phyloP scores from a whole-genome alignment of 2,888 invertebrate species.

The Caenorhabditis imperialis region DNA sequence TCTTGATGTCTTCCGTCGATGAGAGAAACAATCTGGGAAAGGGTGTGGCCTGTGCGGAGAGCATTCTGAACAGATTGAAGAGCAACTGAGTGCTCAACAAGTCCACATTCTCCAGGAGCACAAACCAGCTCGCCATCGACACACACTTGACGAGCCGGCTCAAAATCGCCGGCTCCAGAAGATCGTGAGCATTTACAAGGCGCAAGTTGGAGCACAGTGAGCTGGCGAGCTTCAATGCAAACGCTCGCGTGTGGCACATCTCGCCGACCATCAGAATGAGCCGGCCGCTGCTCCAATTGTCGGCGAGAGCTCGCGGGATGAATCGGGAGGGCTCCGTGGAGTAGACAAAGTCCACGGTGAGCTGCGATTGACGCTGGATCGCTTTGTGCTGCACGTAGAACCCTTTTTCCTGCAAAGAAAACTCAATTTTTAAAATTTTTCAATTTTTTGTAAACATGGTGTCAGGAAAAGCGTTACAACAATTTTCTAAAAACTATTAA shows the following conservation, averaged over 20 bases:
- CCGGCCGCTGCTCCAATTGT: slow-evolving; percentile 65
- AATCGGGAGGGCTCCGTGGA: slow-evolving; percentile 35
- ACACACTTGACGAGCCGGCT: slow-evolving; percentile 53
- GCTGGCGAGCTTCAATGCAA: slow-evolving; percentile 41
- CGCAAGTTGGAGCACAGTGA: slow-evolving; percentile 62
- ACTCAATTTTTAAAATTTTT: background rate
- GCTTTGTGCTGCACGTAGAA: slow-evolving; percentile 56
- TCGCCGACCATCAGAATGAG: slow-evolving; percentile 64
- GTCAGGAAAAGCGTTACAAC: too few species aligned
- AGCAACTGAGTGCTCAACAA: slow-evolving; percentile 45
- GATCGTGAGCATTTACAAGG: slow-evolving; percentile 66
- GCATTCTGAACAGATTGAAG: slow-evolving; percentile 47
- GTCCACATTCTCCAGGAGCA: slow-evolving; percentile 71
- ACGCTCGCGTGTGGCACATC: slow-evolving; percentile 43
- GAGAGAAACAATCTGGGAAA: slow-evolving; percentile 63
- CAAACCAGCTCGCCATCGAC: slow-evolving; percentile 43
- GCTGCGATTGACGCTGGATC: slow-evolving; percentile 32
- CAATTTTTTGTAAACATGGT: too few species aligned
- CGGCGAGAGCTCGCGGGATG: slow-evolving; percentile 53
- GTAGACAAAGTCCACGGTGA: slow-evolving; percentile 59
- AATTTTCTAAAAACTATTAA: too few species aligned
- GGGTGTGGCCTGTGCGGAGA: slow-evolving; percentile 11
- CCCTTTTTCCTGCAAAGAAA: slow-evolving; percentile 51
- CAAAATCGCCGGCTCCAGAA: slow-evolving; percentile 35
- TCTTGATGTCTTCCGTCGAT: slow-evolving; percentile 45